Percentiles rank a stretch among this genome's conserved stretches.
Evolutionary conservation across 2,888 invertebrate species (phyloP).

Genomic region (Thalpophila matura): DNA sequence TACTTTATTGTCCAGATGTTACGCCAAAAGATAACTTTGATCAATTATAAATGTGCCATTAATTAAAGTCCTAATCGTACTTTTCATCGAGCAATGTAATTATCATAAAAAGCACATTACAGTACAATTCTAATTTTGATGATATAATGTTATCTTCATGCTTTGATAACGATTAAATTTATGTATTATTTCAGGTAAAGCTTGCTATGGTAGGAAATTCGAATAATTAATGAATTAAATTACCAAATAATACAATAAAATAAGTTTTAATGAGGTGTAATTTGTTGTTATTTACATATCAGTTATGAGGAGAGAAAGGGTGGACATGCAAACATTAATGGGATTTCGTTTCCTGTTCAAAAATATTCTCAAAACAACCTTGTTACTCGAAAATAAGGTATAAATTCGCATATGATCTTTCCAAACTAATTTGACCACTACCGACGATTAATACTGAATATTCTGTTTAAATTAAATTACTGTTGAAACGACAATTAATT

Average conservation of each 20-base stretch:
- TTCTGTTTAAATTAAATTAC: slow-evolving; percentile 60
- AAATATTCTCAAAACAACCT: slow-evolving; percentile 19
- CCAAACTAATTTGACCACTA: slow-evolving; percentile 51
- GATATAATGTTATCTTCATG: slow-evolving; percentile 68
- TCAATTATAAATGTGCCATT: slow-evolving; percentile 49
- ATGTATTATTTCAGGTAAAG: slow-evolving; percentile 62
- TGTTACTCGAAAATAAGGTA: slow-evolving; percentile 12
- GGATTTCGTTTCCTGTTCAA: slow-evolving; percentile 31
- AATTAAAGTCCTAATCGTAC: slow-evolving; percentile 52
- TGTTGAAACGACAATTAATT: slow-evolving; percentile 61
- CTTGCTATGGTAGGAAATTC: slow-evolving; percentile 44
- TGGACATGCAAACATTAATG: slow-evolving; percentile 51
- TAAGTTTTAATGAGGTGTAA: slow-evolving; percentile 60
- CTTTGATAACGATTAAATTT: slow-evolving; percentile 72
- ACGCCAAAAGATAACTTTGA: slow-evolving; percentile 12
- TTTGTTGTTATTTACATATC: slow-evolving; percentile 63
- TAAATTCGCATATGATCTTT: slow-evolving; percentile 11
- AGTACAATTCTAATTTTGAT: slow-evolving; percentile 70
- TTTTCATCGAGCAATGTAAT: slow-evolving; percentile 68
- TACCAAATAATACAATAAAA: slow-evolving; percentile 55
- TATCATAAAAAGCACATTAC: slow-evolving; percentile 77
- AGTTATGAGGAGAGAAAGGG: slow-evolving; percentile 54
- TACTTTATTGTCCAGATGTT: slow-evolving; percentile 41
- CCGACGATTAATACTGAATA: slow-evolving; percentile 48
- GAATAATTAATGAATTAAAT: slow-evolving; percentile 55